Percentiles rank a stretch among this genome's conserved stretches.
These are phyloP conservation scores for Drosophila malerkotliana DNA, from an alignment of 1,140 invertebrate species.

Conservation along the genomic window DNA sequence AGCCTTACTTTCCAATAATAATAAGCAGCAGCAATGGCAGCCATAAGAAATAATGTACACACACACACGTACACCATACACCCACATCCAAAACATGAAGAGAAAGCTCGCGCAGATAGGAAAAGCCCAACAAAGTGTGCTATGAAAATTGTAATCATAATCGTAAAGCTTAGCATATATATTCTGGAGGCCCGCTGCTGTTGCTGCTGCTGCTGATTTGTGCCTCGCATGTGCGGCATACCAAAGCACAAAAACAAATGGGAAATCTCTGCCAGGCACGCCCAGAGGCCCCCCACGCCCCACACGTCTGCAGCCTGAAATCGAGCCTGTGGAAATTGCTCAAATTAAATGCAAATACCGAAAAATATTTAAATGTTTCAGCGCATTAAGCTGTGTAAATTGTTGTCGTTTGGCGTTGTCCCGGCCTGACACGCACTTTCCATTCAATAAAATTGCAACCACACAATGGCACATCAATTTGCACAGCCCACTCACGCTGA, in stretches of 20 bases:
- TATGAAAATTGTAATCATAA: slow-evolving; percentile 64
- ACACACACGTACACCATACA: background rate
- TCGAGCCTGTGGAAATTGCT: slow-evolving; percentile 45
- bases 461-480: slow-evolving; percentile 71
- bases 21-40: slow-evolving; percentile 26
- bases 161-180: slow-evolving; percentile 46
- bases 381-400: slow-evolving; percentile 71
- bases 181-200: slow-evolving; percentile 1
- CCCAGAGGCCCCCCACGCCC: slow-evolving; percentile 3
- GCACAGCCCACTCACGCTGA: slow-evolving; percentile 30
- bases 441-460: slow-evolving; percentile 71
- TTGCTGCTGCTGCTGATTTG: slow-evolving; percentile 34
- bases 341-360: slow-evolving; percentile 54
- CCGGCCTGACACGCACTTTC: slow-evolving; percentile 61
- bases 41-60: slow-evolving; percentile 44
- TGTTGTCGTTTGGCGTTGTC: slow-evolving; percentile 40
- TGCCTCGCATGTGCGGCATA: slow-evolving; percentile 51
- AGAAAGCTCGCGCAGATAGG: slow-evolving; percentile 28
- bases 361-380: slow-evolving; percentile 60
- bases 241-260: slow-evolving; percentile 21
- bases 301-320: slow-evolving; percentile 10
- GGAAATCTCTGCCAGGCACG: slow-evolving; percentile 27
- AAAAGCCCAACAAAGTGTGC: slow-evolving; percentile 58
- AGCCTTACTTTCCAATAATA: slow-evolving; percentile 61
- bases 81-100: background rate